Conservation (phyloP, 2,888 invertebrate species). For the Calameuta filiformis region DNA sequence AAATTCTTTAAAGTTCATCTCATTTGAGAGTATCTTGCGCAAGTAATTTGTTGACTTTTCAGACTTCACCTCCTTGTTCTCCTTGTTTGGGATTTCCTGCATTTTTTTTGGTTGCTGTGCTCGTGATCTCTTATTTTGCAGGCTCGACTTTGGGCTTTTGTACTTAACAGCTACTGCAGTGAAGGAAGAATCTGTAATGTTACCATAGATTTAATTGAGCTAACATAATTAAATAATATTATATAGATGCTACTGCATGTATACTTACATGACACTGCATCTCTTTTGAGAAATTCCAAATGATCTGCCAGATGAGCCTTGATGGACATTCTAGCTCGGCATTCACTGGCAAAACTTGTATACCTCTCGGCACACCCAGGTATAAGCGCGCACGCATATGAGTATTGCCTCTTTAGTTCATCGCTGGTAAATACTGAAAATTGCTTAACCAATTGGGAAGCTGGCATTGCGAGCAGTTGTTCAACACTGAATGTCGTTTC, state of each 20-base stretch:
- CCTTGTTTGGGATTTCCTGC: conserved; percentile 55
- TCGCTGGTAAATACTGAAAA: conserved; percentile 68
- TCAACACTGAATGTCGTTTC: conserved; percentile 44
- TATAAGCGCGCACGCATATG: conserved; percentile 68
- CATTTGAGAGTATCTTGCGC: conserved; percentile 55
- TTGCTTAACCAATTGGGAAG: conserved; percentile 67
- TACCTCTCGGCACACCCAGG: conserved; percentile 67
- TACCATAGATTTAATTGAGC: not conserved
- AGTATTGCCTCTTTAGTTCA: conserved; percentile 68
- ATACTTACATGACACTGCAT: conserved; percentile 53
- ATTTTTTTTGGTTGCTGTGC: conserved; percentile 50
- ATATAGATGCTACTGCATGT: not conserved
- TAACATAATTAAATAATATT: conserved; percentile 1
- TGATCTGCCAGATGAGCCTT: conserved; percentile 68
- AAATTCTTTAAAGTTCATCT: conserved; percentile 49
- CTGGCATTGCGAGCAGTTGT: conserved; percentile 62
- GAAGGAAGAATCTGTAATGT: conserved; percentile 48
- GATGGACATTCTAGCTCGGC: conserved; percentile 67
- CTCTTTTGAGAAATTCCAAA: conserved; percentile 56
- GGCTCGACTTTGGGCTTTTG: conserved; percentile 44
- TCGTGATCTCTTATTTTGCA: conserved; percentile 48
- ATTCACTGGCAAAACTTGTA: conserved; percentile 71
- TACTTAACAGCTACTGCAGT: conserved; percentile 45
- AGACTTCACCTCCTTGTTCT: conserved; percentile 53
- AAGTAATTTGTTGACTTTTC: conserved; percentile 56